Evolutionary conservation across 2,888 invertebrate species (phyloP).

Genomic region (Deilephila porcellus): DNA sequence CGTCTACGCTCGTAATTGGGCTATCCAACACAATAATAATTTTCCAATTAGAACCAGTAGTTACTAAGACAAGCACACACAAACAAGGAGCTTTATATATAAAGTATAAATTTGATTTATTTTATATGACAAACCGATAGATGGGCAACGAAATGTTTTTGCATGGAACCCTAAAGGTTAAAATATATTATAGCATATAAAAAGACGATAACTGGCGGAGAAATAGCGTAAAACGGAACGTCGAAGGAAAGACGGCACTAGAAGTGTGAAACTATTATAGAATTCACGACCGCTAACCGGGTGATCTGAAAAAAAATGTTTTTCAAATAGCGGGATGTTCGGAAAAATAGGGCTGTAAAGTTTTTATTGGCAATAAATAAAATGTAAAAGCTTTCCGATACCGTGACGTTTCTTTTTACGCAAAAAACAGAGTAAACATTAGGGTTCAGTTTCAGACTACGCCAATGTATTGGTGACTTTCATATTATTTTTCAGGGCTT

Average conservation of each 20-base stretch:
- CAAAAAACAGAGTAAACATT: too few relatives aligned
- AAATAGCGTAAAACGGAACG: constrained; percentile 20
- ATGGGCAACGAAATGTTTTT: background rate
- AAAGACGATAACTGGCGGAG: constrained; percentile 21
- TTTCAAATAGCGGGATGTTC: constrained; percentile 1
- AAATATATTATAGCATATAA: constrained; percentile 26
- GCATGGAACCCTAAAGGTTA: background rate
- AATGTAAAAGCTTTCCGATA: background rate
- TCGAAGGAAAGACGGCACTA: constrained; percentile 23
- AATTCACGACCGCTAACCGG: constrained; percentile 23
- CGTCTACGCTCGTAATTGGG: too few relatives aligned
- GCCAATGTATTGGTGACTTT: too few relatives aligned
- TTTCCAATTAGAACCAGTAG: too few relatives aligned
- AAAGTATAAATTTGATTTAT: too few relatives aligned
- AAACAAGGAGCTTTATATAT: too few relatives aligned
- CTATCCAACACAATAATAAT: too few relatives aligned
- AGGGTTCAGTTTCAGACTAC: too few relatives aligned
- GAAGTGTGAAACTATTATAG: background rate
- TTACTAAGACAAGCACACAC: too few relatives aligned
- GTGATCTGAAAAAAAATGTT: constrained; percentile 18
- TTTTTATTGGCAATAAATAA: constrained; percentile 2
- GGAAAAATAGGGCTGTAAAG: constrained; percentile 23
- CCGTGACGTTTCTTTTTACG: background rate
- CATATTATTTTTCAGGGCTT: too few relatives aligned
- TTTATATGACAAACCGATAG: too few relatives aligned